phyloP scores from a whole-genome alignment of 1,140 invertebrate species.

The Ceratosolen fusciceps region DNA sequence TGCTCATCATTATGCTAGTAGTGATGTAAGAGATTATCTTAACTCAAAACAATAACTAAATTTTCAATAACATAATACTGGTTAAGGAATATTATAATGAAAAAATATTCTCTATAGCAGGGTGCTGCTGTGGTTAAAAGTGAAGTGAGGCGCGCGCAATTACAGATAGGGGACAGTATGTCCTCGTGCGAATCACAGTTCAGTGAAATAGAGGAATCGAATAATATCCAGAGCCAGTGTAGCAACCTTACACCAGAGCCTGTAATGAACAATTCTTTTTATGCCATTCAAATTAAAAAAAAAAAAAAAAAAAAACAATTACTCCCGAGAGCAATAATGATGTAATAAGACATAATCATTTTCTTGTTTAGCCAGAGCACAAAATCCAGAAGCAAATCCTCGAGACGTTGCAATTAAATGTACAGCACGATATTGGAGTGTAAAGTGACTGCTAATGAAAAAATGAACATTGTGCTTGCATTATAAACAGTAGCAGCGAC shows the following conservation, averaged over 20 bases:
- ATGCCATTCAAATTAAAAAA: no score
- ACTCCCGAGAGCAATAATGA: background rate
- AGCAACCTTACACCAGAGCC: constrained; percentile 62
- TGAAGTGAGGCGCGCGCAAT: constrained; percentile 58
- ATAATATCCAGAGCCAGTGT: constrained; percentile 56
- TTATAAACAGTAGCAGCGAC: background rate
- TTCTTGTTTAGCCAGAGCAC: constrained; percentile 63
- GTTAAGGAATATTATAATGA: constrained; percentile 26
- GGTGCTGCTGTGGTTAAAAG: constrained; percentile 56
- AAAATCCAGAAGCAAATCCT: constrained; percentile 67
- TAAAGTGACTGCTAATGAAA: constrained; percentile 51
- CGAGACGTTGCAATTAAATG: constrained; percentile 60
- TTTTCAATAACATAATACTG: constrained; percentile 24
- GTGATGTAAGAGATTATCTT: constrained; percentile 56
- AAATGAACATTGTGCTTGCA: background rate
- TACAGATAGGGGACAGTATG: constrained; percentile 59
- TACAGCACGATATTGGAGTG: constrained; percentile 63
- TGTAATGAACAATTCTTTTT: constrained; percentile 55
- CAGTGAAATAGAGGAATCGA: constrained; percentile 61
- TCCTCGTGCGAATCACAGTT: constrained; percentile 62
- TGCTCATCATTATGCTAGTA: constrained; percentile 53
- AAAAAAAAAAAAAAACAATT: no score
- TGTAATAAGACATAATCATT: constrained; percentile 18
- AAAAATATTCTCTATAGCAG: constrained; percentile 54
- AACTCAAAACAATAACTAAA: constrained; percentile 3